These are phyloP conservation scores for Crioceris asparagi DNA, from an alignment of 2,888 invertebrate species.

Conservation along the genomic window DNA sequence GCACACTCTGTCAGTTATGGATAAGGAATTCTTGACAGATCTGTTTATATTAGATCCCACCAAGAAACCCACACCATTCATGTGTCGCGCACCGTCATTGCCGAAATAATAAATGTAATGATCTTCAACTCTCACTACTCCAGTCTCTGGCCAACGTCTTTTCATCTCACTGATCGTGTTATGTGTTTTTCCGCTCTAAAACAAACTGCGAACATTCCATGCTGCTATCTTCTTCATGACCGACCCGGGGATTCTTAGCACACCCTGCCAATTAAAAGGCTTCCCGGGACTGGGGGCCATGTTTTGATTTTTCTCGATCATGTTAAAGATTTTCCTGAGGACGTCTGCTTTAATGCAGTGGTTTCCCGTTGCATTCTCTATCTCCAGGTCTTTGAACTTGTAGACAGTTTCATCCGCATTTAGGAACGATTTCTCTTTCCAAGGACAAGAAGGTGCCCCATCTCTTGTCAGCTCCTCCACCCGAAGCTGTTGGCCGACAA, in stretches of 20 bases:
- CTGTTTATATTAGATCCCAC: background rate
- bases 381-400: too few species aligned
- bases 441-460: background rate
- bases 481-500: background rate
- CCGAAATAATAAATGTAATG: background rate
- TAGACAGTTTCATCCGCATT: conserved; percentile 1
- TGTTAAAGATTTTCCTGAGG: background rate
- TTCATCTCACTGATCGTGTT: background rate
- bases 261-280: conserved; percentile 1
- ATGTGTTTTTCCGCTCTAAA: background rate
- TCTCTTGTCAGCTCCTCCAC: too few species aligned
- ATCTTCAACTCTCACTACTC: background rate
- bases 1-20: background rate
- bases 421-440: conserved; percentile 1
- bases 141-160: background rate
- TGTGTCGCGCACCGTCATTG: background rate
- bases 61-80: background rate
- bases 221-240: background rate
- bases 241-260: conserved; percentile 2
- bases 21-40: background rate
- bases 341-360: conserved; percentile 4
- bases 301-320: background rate
- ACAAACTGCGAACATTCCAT: background rate
- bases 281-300: conserved; percentile 3
- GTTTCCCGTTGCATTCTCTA: conserved; percentile 1